Evolutionary conservation across 2,797 vertebrate genomes (phyloP).

Genomic region (Peromyscus melanophrys): DNA sequence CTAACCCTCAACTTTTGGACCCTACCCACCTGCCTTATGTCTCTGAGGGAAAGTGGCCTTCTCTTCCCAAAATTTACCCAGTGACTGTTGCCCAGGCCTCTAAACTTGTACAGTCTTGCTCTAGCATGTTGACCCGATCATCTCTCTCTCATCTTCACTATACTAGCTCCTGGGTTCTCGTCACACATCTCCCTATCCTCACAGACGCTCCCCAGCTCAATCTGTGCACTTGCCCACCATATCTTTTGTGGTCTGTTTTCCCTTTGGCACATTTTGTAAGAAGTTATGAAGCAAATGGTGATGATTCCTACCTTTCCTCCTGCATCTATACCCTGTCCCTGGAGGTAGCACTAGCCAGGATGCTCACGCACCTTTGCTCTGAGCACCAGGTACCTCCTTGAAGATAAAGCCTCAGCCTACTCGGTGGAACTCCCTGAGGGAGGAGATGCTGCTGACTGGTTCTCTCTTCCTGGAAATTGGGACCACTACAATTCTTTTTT

Average conservation of each 20-base stretch:
- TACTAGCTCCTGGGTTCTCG: neutral
- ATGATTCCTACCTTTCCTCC: neutral
- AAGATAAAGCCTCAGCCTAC: neutral
- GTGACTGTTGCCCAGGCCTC: neutral
- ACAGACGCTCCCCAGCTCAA: neutral
- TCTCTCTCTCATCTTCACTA: neutral
- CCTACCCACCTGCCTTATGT: too few species aligned
- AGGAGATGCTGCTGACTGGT: neutral
- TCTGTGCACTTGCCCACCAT: neutral
- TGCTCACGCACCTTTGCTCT: neutral
- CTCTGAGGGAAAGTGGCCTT: neutral
- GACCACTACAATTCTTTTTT: neutral
- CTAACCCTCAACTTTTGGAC: neutral
- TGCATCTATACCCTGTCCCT: neutral
- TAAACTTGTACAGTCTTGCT: neutral
- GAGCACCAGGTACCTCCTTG: neutral
- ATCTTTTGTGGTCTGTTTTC: neutral
- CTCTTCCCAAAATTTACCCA: rapidly evolving
- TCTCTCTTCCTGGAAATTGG: neutral
- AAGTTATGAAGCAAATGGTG: neutral
- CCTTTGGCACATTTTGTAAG: neutral
- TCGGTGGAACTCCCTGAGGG: neutral
- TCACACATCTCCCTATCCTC: neutral
- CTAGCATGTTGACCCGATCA: neutral
- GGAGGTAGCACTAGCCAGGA: rapidly evolving